Base-by-base conservation (phyloP, 1,140 invertebrate genomes). In the Drosophila albomicans region DNA sequence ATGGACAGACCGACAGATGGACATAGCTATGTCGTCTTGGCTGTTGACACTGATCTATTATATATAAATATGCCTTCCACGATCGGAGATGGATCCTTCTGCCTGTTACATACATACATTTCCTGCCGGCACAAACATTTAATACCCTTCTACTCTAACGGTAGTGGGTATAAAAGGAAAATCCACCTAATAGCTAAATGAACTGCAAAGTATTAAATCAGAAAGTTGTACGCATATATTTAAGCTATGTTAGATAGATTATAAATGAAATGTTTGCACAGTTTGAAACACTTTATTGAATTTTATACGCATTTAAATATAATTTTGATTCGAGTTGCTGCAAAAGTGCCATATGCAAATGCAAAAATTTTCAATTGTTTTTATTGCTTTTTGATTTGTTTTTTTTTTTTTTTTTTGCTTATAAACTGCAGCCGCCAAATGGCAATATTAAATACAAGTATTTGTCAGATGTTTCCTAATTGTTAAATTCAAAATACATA, bases 251-350 rank as follows among this genome's bases (percentile, higher is more conserved):
- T 61, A 5, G 11, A 30, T 25, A 46, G 51, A 13, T 32, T 15
- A 32, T n/a, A 52, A 7, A 30, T 13, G 25, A 13, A 13, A 43
- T 43, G 41, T 43, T 25, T 62, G 16, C 57, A 67, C 62, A 73
- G 45, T 68, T 81, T 52, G 15, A 71, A 86, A 85, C 62, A 45
- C 38, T 78, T 70, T 85, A 64, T 85, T 87, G 49, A 79, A 75
- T 82, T 66, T 43, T 43, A 69, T 58, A 58, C 41, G 51, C 48
- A 69, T 75, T 80, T 69, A 76, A 81, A 81, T 58, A 77, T 59
- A 81, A 75, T 88, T 75, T 89, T 64, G 61, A 78, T 78, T 84
- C 51, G 64, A 82, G 78, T 82, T 70, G 64, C 74, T 67, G 70
- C 71, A 69, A 70, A 78, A 61, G 45, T 49, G 32, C 20, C 65